Evolutionary conservation across 2,888 invertebrate species (phyloP).

Genomic region (Scaptomyza reducta): DNA sequence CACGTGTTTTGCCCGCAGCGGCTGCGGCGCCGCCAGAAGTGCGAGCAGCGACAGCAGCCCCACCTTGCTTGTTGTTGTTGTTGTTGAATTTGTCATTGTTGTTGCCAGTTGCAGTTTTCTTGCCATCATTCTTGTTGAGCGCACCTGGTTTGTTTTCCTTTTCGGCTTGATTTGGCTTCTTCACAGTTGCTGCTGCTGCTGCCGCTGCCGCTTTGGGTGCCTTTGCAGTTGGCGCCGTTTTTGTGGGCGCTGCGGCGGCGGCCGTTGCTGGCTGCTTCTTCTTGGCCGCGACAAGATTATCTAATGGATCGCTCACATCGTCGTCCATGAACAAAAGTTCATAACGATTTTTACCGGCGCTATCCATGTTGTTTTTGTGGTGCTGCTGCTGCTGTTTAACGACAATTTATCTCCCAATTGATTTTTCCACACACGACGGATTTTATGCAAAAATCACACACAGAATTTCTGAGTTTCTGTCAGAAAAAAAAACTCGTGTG

Average conservation of each 20-base stretch:
- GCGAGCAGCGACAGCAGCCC: constrained; percentile 63
- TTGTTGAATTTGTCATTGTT: constrained; percentile 55
- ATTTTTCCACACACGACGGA: constrained; percentile 57
- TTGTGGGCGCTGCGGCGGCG: constrained; percentile 51
- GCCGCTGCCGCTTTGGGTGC: constrained; percentile 57
- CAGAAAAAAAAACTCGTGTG: constrained; percentile 59
- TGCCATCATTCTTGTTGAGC: constrained; percentile 82
- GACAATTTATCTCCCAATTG: constrained; percentile 52
- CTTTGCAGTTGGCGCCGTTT: constrained; percentile 59
- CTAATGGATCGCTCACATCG: constrained; percentile 84
- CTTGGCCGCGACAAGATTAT: constrained; percentile 83
- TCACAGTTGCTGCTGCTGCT: constrained; percentile 38
- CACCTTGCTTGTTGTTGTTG: constrained; percentile 73
- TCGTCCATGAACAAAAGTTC: constrained; percentile 85
- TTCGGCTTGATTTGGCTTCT: constrained; percentile 82
- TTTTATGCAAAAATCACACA: constrained; percentile 57
- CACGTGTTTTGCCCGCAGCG: constrained; percentile 69
- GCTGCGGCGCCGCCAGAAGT: constrained; percentile 53
- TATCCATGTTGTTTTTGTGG: constrained; percentile 78
- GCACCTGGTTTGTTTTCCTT: constrained; percentile 84
- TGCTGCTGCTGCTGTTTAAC: constrained; percentile 44
- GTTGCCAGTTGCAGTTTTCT: constrained; percentile 61
- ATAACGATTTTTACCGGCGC: constrained; percentile 84
- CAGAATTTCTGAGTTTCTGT: constrained; percentile 51
- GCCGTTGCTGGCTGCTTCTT: constrained; percentile 71